Base-by-base conservation (phyloP, 2,113 vertebrate species). In the Tretioscincus oriximinensis region DNA sequence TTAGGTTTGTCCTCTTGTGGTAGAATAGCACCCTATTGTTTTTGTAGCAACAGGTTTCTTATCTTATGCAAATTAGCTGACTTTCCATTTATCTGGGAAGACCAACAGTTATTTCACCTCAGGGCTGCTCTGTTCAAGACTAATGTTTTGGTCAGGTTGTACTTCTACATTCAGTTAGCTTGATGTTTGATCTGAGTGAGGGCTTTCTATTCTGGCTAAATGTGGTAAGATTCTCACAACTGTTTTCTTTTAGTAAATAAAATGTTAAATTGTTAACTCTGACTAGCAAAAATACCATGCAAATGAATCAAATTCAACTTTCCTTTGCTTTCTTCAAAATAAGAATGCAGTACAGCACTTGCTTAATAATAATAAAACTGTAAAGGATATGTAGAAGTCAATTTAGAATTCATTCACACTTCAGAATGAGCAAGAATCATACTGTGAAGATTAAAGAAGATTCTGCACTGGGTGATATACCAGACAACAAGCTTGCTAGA, bases 11-110 rank as follows among this genome's bases (percentile, higher is more conserved):
- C 76, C 0, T 82, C 83, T 81, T 81, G 20, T 81, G n/a, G 28
- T 72, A 63, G 31, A 12, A 0, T 68, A 28, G 2, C 7, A 75
- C 63, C 51, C 69, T 70, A 7, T 69, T 88, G 87, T 72, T 26
- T 73, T 85, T 35, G 49, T 78, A 51, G 31, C 35, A 47, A 12
- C 35, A 9, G 31, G 72, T 66, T 86, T 68, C 78, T 71, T 80
- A 21, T 35, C 82, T 78, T 77, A 7, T 74, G 16, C n/a, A n/a
- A 73, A 80, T 58, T 76, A 81, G 61, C 51, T 45, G 60, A 45
- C 21, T 67, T 8, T 68, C 28, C 29, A 3, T 73, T 73, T 41
- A 35, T 63, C 64, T 63, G 80, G 67, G 73, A 68, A 60, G 45
- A 68, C 69, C 49, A 61, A 47, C 61, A 24, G 26, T 81, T 81